phyloP scores from a whole-genome alignment of 2,888 invertebrate species.

The Phengaris arion region DNA sequence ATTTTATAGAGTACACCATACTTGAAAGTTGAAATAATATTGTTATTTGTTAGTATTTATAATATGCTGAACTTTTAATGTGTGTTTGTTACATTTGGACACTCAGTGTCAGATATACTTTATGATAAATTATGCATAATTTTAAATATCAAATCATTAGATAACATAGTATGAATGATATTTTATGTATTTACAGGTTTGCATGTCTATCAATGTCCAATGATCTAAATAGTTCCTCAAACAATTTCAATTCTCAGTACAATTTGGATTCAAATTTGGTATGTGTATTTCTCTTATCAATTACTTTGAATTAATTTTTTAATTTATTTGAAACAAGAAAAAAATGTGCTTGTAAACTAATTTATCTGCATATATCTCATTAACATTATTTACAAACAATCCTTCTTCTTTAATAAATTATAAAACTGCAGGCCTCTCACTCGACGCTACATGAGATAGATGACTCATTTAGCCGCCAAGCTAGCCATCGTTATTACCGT shows the following conservation, averaged over 20 bases:
- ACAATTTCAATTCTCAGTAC: slow-evolving; percentile 68
- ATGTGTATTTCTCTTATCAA: slow-evolving; percentile 34
- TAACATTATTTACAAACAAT: not conserved
- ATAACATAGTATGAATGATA: not conserved
- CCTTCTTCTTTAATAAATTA: slow-evolving; percentile 4
- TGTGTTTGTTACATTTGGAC: too few relatives aligned
- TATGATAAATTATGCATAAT: too few relatives aligned
- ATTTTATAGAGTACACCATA: too few relatives aligned
- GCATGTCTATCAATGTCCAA: slow-evolving; percentile 81
- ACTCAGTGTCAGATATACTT: too few relatives aligned
- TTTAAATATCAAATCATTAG: too few relatives aligned
- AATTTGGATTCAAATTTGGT: slow-evolving; percentile 69
- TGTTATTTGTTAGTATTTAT: too few relatives aligned
- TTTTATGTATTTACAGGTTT: slow-evolving; percentile 81
- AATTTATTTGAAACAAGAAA: not conserved
- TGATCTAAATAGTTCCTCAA: slow-evolving; percentile 72
- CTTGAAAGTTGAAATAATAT: too few relatives aligned
- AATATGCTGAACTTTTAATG: too few relatives aligned
- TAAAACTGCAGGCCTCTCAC: slow-evolving; percentile 62
- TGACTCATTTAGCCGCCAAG: slow-evolving; percentile 72
- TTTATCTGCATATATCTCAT: not conserved
- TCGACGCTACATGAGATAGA: slow-evolving; percentile 72
- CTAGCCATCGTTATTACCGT: slow-evolving; percentile 68
- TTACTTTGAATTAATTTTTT: not conserved
- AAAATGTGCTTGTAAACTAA: not conserved